Evolutionary conservation across 1,140 invertebrate species (phyloP), one percentile per base, ranked within the genome.

Genomic region (Lasaia peninsularis): DNA sequence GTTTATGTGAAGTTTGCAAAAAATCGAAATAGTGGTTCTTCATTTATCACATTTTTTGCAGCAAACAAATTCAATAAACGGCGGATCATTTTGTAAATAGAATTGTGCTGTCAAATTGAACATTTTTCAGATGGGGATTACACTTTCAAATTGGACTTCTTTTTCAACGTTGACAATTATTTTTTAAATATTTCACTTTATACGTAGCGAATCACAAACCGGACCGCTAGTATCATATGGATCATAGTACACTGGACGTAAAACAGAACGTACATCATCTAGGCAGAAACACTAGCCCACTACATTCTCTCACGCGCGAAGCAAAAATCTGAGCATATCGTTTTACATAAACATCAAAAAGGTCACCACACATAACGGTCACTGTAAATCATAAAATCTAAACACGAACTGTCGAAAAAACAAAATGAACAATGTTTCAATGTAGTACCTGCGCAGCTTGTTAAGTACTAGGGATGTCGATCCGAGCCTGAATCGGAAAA

Each of bases 391-490:
- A 56, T 53, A 54, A 44, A 58, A 51, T 16, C 44, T 55, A 33
- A 57, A 65, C 65, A 62, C 62, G 62, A 58, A 57, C 57, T 63
- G 56, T 37, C 60, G 56, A 69, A 65, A 65, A 64, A 58, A 63
- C 24, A 53, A 65, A 68, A 65, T 51, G 54, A 61, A 65, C 59
- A 60, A 62, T 65, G 60, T 68, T 62, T 62, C 62, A 28, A 28
- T 6, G 24, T 56, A 56, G 54, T 54, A 58, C 66, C 40, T 54
- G 62, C 34, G 54, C 48, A 37, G 63, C 56, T 63, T 65, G 60
- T 68, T 68, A 62, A 62, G 58, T 58, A 56, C 57, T 40, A 16
- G 14, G 14, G 2, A 40, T 40, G 12, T 14, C 11, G n/a, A n/a
- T 37, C 4, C 8, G 24, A 7, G 5, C 24, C 8, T 7, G 24